phyloP scores from a whole-genome alignment of 2,113 vertebrate genomes.

The Edolisoma coerulescens region DNA sequence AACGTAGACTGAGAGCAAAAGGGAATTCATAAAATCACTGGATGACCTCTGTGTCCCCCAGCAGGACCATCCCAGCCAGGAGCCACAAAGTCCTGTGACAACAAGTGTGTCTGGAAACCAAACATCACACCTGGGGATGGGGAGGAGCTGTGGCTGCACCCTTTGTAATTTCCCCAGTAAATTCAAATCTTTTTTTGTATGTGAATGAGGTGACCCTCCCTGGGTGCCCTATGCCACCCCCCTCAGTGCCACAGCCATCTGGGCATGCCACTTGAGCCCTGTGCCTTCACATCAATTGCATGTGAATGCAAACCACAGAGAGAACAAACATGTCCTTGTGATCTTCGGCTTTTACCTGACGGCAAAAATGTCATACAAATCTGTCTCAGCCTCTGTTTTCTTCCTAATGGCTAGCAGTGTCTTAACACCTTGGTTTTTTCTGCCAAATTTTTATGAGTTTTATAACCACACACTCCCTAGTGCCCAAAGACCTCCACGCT shows the following conservation, averaged over 20 bases:
- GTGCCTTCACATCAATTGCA: background rate
- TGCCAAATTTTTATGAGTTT: background rate
- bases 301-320: background rate
- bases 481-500: background rate
- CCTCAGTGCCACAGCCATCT: background rate
- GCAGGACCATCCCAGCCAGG: background rate
- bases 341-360: background rate
- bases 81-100: background rate
- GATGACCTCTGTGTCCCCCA: background rate
- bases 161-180: background rate
- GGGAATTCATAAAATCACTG: background rate
- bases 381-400: background rate
- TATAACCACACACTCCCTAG: background rate
- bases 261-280: background rate
- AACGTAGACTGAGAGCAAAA: background rate
- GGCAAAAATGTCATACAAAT: background rate
- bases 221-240: background rate
- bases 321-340: background rate
- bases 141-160: background rate
- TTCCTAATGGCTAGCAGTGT: background rate
- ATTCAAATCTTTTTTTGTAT: background rate
- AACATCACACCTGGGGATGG: background rate
- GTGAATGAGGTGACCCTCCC: background rate
- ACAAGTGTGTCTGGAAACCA: background rate
- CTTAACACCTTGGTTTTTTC: background rate